These are phyloP conservation scores for Pediacus dermestoides DNA, from an alignment of 2,888 invertebrate species.

Conservation along the genomic window DNA sequence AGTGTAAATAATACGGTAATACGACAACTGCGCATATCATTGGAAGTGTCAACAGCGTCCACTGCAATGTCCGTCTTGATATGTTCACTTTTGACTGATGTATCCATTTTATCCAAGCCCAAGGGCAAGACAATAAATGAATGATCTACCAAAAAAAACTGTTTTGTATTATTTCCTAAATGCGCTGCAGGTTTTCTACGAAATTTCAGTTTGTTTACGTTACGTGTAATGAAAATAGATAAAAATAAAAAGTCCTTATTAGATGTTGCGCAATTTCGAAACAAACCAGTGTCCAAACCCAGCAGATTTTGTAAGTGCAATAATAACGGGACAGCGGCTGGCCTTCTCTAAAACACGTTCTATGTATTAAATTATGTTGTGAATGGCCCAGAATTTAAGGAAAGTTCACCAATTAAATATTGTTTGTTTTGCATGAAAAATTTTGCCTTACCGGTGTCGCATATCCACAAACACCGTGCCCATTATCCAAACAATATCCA, in stretches of 20 bases:
- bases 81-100: constrained; percentile 51
- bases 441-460: constrained; percentile 18
- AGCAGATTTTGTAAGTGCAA: too few species aligned
- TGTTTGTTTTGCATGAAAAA: constrained; percentile 23
- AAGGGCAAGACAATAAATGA: constrained; percentile 51
- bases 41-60: constrained; percentile 47
- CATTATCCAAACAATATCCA: too few species aligned
- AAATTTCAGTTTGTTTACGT: too few species aligned
- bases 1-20: constrained; percentile 24
- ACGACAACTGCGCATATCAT: constrained; percentile 46
- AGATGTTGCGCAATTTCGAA: too few species aligned
- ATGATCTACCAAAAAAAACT: constrained; percentile 41
- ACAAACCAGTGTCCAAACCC: too few species aligned
- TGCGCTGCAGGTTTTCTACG: constrained; percentile 8
- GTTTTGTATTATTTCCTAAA: constrained; percentile 23
- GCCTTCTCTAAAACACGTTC: constrained; percentile 22
- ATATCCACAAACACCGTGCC: too few species aligned
- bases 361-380: constrained; percentile 14
- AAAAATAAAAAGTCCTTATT: too few species aligned
- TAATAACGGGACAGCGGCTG: constrained; percentile 21
- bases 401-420: constrained; percentile 22
- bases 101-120: constrained; percentile 50
- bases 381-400: constrained; percentile 27
- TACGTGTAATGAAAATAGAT: too few species aligned
- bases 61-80: constrained; percentile 48